phyloP scores from a whole-genome alignment of 2,113 vertebrate species.

The Candoia aspera region DNA sequence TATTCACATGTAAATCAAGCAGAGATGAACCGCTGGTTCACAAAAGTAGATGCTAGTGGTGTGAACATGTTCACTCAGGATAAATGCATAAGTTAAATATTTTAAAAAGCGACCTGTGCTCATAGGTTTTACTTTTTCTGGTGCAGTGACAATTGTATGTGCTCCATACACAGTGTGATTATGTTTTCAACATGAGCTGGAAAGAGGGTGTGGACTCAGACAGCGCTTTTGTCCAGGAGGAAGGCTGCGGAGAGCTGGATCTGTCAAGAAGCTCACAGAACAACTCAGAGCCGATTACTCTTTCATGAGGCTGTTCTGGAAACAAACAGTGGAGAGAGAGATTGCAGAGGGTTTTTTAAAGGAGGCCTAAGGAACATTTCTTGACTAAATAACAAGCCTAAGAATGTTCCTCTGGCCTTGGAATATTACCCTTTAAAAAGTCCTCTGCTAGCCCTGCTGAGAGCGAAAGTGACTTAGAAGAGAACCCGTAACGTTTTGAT shows the following conservation, averaged over 20 bases:
- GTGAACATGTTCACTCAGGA: background rate
- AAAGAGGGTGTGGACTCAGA: background rate
- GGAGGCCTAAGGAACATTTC: slow-evolving; percentile 15
- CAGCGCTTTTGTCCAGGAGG: background rate
- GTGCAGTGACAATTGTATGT: background rate
- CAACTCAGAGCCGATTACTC: background rate
- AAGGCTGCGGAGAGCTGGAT: background rate
- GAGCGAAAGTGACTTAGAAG: background rate
- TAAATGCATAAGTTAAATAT: background rate
- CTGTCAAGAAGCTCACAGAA: background rate
- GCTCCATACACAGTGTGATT: background rate
- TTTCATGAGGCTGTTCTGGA: background rate
- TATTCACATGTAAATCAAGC: background rate
- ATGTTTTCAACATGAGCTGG: background rate
- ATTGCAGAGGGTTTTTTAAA: background rate
- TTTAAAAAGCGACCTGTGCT: background rate
- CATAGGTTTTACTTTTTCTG: background rate
- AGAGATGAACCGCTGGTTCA: background rate
- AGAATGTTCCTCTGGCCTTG: background rate
- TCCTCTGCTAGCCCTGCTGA: background rate
- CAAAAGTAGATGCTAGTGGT: background rate
- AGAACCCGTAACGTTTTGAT: background rate
- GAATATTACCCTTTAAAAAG: background rate
- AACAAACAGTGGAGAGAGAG: background rate
- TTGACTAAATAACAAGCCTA: slow-evolving; percentile 6